phyloP scores from a whole-genome alignment of 2,888 invertebrate genomes.

The Muscina levida region DNA sequence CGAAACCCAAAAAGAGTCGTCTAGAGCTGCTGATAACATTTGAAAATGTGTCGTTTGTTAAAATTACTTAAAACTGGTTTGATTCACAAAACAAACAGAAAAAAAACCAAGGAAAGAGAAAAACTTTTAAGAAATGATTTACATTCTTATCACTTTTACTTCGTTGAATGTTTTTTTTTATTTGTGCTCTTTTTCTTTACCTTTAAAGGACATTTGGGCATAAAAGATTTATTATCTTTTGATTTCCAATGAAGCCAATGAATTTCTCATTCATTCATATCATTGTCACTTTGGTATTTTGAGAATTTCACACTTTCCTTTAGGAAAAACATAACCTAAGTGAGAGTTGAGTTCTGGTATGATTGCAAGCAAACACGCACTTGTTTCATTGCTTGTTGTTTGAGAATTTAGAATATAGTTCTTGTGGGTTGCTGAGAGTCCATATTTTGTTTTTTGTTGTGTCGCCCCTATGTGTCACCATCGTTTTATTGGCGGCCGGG shows the following conservation, averaged over 20 bases:
- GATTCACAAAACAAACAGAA: slow-evolving; percentile 26
- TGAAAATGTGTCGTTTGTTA: slow-evolving; percentile 44
- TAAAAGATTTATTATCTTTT: slow-evolving; percentile 29
- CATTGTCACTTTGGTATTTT: slow-evolving; percentile 59
- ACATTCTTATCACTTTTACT: slow-evolving; percentile 65
- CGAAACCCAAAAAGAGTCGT: slow-evolving; percentile 24
- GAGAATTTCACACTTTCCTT: slow-evolving; percentile 60
- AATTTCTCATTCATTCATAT: slow-evolving; percentile 54
- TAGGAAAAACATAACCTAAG: slow-evolving; percentile 8
- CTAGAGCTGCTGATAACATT: slow-evolving; percentile 46
- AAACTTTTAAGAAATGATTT: slow-evolving; percentile 61
- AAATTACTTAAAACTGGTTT: slow-evolving; percentile 38
- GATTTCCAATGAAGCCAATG: slow-evolving; percentile 31
- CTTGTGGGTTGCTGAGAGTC: neutral
- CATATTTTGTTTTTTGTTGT: no score
- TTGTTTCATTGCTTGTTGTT: slow-evolving; percentile 26
- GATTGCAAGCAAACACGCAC: slow-evolving; percentile 44
- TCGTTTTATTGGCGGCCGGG: slow-evolving; percentile 24
- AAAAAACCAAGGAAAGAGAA: no score
- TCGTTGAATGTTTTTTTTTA: slow-evolving; percentile 25
- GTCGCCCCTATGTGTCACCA: slow-evolving; percentile 51
- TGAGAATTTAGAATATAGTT: slow-evolving; percentile 13
- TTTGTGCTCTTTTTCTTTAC: neutral
- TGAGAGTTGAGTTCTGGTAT: slow-evolving; percentile 33
- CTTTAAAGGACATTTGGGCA: slow-evolving; percentile 11